Conservation (phyloP, 2,113 vertebrate species). For the Polyodon spathula region DNA sequence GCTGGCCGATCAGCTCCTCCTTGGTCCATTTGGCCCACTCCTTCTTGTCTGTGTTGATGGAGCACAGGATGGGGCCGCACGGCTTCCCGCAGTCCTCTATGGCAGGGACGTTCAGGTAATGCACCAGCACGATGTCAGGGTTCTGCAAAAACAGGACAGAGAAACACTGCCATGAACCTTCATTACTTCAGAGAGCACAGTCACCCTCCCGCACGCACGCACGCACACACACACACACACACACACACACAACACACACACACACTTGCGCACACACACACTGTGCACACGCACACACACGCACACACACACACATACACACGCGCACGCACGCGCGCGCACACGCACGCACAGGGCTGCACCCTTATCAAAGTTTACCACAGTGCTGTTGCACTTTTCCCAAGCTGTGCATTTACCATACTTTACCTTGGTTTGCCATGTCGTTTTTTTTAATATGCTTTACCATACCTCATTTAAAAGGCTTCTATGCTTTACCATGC, state of each 20-base stretch:
- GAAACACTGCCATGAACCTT: not conserved
- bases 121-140: conserved; percentile 95
- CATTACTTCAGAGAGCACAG: conserved; percentile 2
- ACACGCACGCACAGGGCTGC: too few relatives aligned
- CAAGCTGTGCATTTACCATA: too few relatives aligned
- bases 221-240: not conserved
- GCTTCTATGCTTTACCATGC: too few relatives aligned
- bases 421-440: too few relatives aligned
- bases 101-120: conserved; percentile 97
- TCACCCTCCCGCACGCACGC: not conserved
- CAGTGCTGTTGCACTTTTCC: too few relatives aligned
- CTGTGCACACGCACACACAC: not conserved
- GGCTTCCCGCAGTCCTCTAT: conserved; percentile 98
- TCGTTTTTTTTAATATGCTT: too few relatives aligned
- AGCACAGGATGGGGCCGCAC: conserved; percentile 94
- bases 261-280: not conserved
- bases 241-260: not conserved
- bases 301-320: conserved; percentile 11
- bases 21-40: conserved; percentile 99
- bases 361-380: too few relatives aligned
- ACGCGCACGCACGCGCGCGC: too few relatives aligned
- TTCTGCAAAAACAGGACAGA: conserved; percentile 59
- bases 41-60: conserved; percentile 98
- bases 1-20: conserved; percentile 94
- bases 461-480: too few relatives aligned